phyloP scores from a whole-genome alignment of 2,797 vertebrate species.

The Agapornis canus region DNA sequence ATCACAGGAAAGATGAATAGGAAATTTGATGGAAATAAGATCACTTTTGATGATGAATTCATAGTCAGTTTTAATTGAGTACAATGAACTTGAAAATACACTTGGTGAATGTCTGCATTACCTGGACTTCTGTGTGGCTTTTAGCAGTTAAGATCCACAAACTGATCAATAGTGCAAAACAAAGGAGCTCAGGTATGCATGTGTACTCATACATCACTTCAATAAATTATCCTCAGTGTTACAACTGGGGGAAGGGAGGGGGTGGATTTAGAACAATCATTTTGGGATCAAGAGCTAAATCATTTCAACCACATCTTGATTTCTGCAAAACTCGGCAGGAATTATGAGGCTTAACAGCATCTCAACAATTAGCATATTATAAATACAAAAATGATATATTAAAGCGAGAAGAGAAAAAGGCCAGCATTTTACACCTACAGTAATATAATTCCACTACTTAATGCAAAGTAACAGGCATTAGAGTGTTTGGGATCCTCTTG shows the following conservation, averaged over 20 bases:
- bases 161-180: constrained; percentile 81
- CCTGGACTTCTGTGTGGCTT: constrained; percentile 67
- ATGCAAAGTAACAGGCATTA: constrained; percentile 91
- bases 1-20: constrained; percentile 41
- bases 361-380: constrained; percentile 86
- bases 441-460: constrained; percentile 91
- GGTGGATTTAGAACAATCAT: constrained; percentile 77
- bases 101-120: constrained; percentile 52
- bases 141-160: constrained; percentile 70
- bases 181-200: constrained; percentile 79
- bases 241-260: constrained; percentile 43
- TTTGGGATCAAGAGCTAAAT: constrained; percentile 82
- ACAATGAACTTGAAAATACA: constrained; percentile 62
- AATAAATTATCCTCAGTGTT: constrained; percentile 75
- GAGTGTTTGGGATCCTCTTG: constrained; percentile 87
- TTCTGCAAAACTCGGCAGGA: constrained; percentile 78
- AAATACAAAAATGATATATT: constrained; percentile 85
- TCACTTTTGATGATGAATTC: constrained; percentile 53
- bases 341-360: constrained; percentile 81
- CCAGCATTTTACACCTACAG: constrained; percentile 83
- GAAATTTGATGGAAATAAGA: constrained; percentile 56
- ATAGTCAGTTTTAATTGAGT: constrained; percentile 71
- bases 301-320: constrained; percentile 81
- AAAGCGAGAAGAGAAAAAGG: constrained; percentile 78
- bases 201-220: constrained; percentile 78